Percentiles rank a stretch among this genome's conserved stretches.
phyloP scores from a whole-genome alignment of 2,888 invertebrate genomes.

The Therioaphis trifolii region DNA sequence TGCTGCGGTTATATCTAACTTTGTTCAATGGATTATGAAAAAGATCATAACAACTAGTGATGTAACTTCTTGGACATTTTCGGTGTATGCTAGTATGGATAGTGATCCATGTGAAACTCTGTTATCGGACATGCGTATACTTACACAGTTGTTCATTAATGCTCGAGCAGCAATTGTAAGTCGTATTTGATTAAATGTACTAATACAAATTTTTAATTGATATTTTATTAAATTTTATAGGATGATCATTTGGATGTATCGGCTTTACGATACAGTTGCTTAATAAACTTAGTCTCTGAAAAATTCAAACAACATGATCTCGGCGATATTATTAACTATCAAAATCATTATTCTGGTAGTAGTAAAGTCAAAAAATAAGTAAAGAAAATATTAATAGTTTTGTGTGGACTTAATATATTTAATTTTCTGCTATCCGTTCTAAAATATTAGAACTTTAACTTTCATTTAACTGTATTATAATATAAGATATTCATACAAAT shows the following conservation, averaged over 20 bases:
- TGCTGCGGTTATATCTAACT: constrained; percentile 38
- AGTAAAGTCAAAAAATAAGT: constrained; percentile 2
- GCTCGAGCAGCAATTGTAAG: constrained; percentile 46
- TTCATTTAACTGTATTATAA: not conserved
- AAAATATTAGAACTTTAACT: not conserved
- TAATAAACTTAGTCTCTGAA: constrained; percentile 53
- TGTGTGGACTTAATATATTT: not conserved
- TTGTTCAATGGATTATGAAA: constrained; percentile 55
- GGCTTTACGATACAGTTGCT: constrained; percentile 50
- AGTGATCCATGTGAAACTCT: constrained; percentile 56
- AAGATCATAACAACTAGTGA: constrained; percentile 37
- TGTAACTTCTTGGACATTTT: constrained; percentile 55
- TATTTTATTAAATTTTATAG: constrained; percentile 22
- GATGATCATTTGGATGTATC: constrained; percentile 53
- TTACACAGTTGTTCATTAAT: constrained; percentile 52
- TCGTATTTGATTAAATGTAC: not conserved
- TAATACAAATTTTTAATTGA: not conserved
- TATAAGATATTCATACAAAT: not conserved
- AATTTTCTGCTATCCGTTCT: not conserved
- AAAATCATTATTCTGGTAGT: constrained; percentile 47
- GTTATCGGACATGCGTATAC: constrained; percentile 54
- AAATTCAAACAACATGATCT: constrained; percentile 59
- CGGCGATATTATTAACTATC: constrained; percentile 56
- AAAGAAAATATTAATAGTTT: not conserved
- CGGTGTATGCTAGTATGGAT: constrained; percentile 43